Percentiles rank a stretch among this genome's conserved stretches.
These are phyloP conservation scores for Anthophora plumipes DNA, from an alignment of 2,888 invertebrate species.

Conservation along the genomic window DNA sequence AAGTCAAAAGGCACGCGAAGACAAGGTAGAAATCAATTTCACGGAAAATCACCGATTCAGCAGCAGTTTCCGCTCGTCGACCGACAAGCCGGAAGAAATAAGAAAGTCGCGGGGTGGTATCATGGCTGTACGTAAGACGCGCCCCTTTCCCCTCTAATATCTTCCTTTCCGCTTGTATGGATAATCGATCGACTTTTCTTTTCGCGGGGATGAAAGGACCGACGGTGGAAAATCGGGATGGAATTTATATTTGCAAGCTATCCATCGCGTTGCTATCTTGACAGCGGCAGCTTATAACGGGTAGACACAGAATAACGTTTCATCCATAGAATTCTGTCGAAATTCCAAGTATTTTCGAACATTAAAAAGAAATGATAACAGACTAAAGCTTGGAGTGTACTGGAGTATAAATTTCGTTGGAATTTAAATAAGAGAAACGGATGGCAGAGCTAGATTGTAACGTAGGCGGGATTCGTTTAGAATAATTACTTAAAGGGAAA, in stretches of 20 bases:
- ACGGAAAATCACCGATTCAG: slow-evolving; percentile 43
- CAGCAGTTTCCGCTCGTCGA: neutral
- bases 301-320: neutral
- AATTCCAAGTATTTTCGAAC: neutral
- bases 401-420: neutral
- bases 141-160: slow-evolving; percentile 38
- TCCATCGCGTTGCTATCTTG: slow-evolving; percentile 12
- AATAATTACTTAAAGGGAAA: neutral
- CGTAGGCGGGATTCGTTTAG: neutral
- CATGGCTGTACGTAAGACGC: neutral
- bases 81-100: slow-evolving; percentile 20
- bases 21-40: slow-evolving; percentile 40
- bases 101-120: slow-evolving; percentile 7
- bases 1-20: neutral
- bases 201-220: slow-evolving; percentile 13
- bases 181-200: slow-evolving; percentile 60
- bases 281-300: neutral
- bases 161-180: slow-evolving; percentile 53
- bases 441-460: neutral
- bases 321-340: no score
- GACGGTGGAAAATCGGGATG: slow-evolving; percentile 26
- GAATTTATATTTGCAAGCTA: slow-evolving; percentile 52
- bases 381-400: neutral
- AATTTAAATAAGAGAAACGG: neutral
- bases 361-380: no score